These are phyloP conservation scores for Tinamus guttatus DNA, from an alignment of 2,113 vertebrate genomes.

Conservation along the genomic window DNA sequence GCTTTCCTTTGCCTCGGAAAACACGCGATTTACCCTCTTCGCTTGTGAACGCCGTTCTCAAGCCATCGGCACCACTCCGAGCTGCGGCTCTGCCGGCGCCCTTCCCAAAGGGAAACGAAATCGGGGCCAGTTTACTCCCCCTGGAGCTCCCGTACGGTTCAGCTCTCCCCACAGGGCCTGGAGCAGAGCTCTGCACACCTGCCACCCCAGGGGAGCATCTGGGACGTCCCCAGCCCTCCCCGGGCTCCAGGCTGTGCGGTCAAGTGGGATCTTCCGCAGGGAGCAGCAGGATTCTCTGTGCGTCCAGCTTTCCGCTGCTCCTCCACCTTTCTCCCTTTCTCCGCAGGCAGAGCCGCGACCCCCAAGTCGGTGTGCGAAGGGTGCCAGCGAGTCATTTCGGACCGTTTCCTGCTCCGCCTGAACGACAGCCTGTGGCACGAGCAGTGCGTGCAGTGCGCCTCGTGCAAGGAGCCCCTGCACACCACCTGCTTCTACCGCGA, in stretches of 20 bases:
- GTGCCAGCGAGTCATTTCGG: constrained; percentile 89
- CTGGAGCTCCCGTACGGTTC: neutral
- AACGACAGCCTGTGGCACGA: constrained; percentile 95
- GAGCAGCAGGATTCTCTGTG: neutral
- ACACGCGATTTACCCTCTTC: neutral
- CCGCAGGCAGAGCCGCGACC: constrained; percentile 80
- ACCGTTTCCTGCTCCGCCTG: constrained; percentile 93
- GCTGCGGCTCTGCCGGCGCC: neutral
- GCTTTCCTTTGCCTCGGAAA: neutral
- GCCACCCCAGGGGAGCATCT: too few species aligned
- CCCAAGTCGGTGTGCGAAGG: constrained; percentile 88
- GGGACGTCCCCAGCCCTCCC: neutral
- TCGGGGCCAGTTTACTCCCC: neutral
- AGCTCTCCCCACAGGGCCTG: neutral
- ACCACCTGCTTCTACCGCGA: constrained; percentile 94
- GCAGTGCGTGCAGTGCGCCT: constrained; percentile 89
- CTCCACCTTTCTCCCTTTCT: neutral
- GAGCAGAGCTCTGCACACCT: neutral
- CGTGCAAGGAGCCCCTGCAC: constrained; percentile 89
- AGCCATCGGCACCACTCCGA: neutral
- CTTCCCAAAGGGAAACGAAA: constrained; percentile 56
- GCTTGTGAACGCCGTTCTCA: neutral
- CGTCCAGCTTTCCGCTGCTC: neutral
- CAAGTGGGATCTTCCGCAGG: neutral
- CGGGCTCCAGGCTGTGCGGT: neutral